phyloP scores from a whole-genome alignment of 53 echinoderm and acorn worm species.

The Henricia sp. region DNA sequence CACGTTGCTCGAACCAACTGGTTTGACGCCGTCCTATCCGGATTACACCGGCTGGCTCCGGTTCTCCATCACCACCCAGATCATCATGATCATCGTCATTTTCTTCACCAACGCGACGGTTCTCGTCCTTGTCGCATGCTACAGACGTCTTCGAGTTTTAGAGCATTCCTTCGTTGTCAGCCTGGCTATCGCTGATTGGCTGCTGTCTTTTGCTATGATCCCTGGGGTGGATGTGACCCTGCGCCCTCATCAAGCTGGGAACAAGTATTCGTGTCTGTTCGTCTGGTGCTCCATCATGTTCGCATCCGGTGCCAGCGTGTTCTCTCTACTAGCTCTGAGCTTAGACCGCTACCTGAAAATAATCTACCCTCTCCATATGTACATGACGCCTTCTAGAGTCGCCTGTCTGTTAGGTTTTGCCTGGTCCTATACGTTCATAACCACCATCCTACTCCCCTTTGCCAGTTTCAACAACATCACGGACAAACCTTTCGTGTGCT shows the following conservation, averaged over 20 bases:
- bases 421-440: constrained; percentile 61
- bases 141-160: constrained; percentile 40
- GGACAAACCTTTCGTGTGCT: constrained; percentile 42
- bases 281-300: constrained; percentile 72
- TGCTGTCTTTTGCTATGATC: constrained; percentile 68
- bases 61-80: constrained; percentile 69
- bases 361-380: constrained; percentile 7
- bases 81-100: constrained; percentile 54
- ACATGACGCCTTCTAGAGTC: constrained; percentile 36
- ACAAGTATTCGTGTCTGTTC: constrained; percentile 52
- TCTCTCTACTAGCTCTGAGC: constrained; percentile 7
- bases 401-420: constrained; percentile 2
- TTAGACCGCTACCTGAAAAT: constrained; percentile 41
- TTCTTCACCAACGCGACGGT: constrained; percentile 64
- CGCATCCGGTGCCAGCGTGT: constrained; percentile 22
- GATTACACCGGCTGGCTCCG: constrained; percentile 14
- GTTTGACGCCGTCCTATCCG: neutral
- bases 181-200: constrained; percentile 62
- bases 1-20: neutral
- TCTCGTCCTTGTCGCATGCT: constrained; percentile 44
- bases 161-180: constrained; percentile 66
- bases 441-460: constrained; percentile 56
- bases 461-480: constrained; percentile 49
- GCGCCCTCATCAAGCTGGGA: neutral
- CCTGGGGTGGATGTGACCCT: constrained; percentile 72